Percentiles rank a stretch among this genome's conserved stretches.
Evolutionary conservation across 2,888 invertebrate species (phyloP).

Genomic region (Pharmacophagus antenor): DNA sequence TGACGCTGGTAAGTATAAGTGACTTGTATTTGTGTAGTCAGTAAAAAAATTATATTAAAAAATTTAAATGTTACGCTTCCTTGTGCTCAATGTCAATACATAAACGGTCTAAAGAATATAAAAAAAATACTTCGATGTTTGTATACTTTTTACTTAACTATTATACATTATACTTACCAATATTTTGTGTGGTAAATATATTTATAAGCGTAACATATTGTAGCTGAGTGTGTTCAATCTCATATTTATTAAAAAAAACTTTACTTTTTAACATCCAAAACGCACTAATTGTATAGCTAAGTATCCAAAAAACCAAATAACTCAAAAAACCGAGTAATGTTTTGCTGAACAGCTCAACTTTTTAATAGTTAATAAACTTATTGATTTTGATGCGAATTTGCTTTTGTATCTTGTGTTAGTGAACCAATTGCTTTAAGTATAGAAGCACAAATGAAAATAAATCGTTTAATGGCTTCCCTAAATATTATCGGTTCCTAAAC

Average conservation of each 20-base stretch:
- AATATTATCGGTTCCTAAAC: background rate
- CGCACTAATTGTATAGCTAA: constrained; percentile 13
- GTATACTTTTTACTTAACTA: constrained; percentile 37
- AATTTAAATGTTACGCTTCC: constrained; percentile 64
- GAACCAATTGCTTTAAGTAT: background rate
- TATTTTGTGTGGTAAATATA: constrained; percentile 39
- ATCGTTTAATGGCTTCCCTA: background rate
- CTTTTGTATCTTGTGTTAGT: constrained; percentile 34
- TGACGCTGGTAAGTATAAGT: constrained; percentile 72
- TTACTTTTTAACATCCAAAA: constrained; percentile 51
- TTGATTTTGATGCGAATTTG: constrained; percentile 34
- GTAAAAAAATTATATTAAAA: constrained; percentile 42
- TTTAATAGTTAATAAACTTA: constrained; percentile 39
- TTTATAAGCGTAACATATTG: constrained; percentile 33
- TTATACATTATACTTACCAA: constrained; percentile 30
- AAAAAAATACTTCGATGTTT: constrained; percentile 41
- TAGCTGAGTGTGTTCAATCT: constrained; percentile 68
- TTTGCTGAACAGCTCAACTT: constrained; percentile 62
- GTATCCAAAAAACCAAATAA: constrained; percentile 42
- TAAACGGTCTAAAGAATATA: constrained; percentile 65
- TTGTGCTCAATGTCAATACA: constrained; percentile 75
- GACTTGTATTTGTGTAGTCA: constrained; percentile 49
- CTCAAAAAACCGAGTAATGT: constrained; percentile 40
- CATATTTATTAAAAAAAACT: constrained; percentile 49
- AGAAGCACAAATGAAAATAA: constrained; percentile 26